Conservation (phyloP, 2,888 invertebrate genomes). For the Hydroisotoma schaefferi region DNA sequence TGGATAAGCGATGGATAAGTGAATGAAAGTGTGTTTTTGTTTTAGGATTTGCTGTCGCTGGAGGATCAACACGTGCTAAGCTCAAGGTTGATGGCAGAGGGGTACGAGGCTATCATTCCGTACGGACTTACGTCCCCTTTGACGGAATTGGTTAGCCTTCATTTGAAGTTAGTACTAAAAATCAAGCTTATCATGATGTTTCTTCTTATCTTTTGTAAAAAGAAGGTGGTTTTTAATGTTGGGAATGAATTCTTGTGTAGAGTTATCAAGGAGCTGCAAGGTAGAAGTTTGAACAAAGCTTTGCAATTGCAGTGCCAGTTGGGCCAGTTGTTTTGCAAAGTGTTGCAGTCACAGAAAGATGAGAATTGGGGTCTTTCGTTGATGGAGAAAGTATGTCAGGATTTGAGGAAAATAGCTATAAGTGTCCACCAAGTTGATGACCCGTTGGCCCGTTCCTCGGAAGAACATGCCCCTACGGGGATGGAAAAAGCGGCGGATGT, state of each 20-base stretch:
- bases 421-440: slow-evolving; percentile 64
- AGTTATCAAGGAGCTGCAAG: slow-evolving; percentile 56
- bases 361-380: slow-evolving; percentile 96
- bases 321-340: slow-evolving; percentile 73
- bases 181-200: neutral
- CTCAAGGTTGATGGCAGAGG: slow-evolving; percentile 65
- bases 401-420: slow-evolving; percentile 78
- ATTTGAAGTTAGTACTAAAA: slow-evolving; percentile 68
- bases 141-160: slow-evolving; percentile 70
- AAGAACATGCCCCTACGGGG: slow-evolving; percentile 51
- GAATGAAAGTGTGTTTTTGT: neutral
- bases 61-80: slow-evolving; percentile 68
- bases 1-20: neutral
- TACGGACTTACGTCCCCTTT: slow-evolving; percentile 68
- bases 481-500: slow-evolving; percentile 73
- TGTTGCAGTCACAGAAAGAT: slow-evolving; percentile 82
- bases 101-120: slow-evolving; percentile 67
- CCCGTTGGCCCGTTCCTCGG: slow-evolving; percentile 51
- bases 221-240: too few relatives aligned
- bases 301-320: slow-evolving; percentile 74
- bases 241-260: slow-evolving; percentile 52
- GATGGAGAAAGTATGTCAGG: slow-evolving; percentile 84
- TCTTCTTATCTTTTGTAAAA: too few relatives aligned
- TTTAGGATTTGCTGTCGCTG: slow-evolving; percentile 58
- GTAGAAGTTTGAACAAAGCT: slow-evolving; percentile 60